Evolutionary conservation across 2,113 vertebrate species (phyloP).

Genomic region (Mesocricetus auratus): DNA sequence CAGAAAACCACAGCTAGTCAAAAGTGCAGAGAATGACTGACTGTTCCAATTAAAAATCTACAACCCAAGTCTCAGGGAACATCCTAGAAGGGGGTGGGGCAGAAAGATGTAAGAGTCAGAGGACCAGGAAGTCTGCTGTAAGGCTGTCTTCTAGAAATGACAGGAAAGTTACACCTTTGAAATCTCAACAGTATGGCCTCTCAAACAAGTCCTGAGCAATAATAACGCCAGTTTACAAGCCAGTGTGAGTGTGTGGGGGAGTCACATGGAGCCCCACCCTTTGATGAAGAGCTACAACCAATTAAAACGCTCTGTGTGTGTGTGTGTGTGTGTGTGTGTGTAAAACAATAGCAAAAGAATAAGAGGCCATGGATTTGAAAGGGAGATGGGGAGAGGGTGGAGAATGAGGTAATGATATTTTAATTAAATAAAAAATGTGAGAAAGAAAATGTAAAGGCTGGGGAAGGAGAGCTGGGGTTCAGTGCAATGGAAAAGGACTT

Average conservation of each 20-base stretch:
- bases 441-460: background rate
- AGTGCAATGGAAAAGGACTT: background rate
- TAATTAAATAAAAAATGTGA: background rate
- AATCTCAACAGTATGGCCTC: no score
- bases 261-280: no score
- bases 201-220: no score
- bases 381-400: background rate
- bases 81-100: background rate
- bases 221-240: no score
- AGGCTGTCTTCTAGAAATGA: background rate
- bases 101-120: background rate
- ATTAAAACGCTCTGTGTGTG: background rate
- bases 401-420: background rate
- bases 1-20: background rate
- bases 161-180: background rate
- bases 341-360: background rate
- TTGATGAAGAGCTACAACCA: no score
- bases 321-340: background rate
- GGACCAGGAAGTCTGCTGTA: background rate
- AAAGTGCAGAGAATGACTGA: background rate
- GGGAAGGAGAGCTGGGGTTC: background rate
- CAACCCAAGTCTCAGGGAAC: background rate
- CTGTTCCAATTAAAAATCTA: background rate
- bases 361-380: background rate
- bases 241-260: no score